phyloP scores from a whole-genome alignment of 2,113 vertebrate genomes.

The Leptobrachium leishanense region DNA sequence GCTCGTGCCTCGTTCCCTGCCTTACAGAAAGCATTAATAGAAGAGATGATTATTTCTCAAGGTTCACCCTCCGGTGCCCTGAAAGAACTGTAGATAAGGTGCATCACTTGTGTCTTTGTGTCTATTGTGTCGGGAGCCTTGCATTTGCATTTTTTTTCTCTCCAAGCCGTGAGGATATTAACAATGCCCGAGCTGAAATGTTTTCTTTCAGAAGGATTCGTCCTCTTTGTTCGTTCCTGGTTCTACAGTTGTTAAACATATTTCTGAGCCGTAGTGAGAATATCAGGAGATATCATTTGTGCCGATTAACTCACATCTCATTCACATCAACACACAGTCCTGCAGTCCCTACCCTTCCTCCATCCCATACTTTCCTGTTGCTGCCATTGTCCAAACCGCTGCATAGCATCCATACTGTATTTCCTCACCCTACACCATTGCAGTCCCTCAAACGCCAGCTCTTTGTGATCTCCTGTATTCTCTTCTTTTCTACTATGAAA shows the following conservation, averaged over 20 bases:
- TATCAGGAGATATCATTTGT: too few relatives aligned
- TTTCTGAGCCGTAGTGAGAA: neutral
- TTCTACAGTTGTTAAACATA: neutral
- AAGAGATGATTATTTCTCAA: neutral
- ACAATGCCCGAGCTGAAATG: slow-evolving; percentile 14
- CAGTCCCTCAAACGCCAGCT: too few relatives aligned
- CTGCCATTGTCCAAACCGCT: too few relatives aligned
- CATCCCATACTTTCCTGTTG: too few relatives aligned
- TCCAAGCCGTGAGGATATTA: slow-evolving; percentile 3
- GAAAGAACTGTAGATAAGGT: slow-evolving; percentile 21
- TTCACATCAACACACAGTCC: too few relatives aligned
- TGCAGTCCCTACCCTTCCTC: too few relatives aligned
- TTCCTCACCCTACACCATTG: too few relatives aligned
- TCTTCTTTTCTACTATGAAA: too few relatives aligned
- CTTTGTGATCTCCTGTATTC: too few relatives aligned
- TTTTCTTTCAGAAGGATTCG: slow-evolving; percentile 8
- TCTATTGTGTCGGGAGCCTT: slow-evolving; percentile 10
- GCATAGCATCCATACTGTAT: too few relatives aligned
- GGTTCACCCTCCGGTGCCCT: slow-evolving; percentile 7
- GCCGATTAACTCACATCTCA: too few relatives aligned
- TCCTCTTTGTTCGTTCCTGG: slow-evolving; percentile 21
- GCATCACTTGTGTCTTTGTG: slow-evolving; percentile 7
- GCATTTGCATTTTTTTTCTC: slow-evolving; percentile 17
- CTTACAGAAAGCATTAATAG: neutral
- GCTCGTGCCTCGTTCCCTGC: neutral